Base-by-base conservation (phyloP, 2,888 invertebrate species). In the Leucophenga maculata region DNA sequence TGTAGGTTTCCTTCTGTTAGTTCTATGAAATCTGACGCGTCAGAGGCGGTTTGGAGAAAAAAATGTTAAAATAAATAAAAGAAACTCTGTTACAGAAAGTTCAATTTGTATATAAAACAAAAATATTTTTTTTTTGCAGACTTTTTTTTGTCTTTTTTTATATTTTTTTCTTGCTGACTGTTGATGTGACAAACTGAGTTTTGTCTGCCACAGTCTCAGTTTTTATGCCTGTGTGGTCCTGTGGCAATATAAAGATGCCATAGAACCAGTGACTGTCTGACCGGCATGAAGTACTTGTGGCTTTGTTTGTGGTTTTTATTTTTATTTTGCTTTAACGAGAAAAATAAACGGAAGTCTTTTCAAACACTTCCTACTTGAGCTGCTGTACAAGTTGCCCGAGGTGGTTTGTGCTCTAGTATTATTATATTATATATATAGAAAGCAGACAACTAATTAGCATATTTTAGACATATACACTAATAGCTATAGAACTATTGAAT, bases 21-120 rank as follows among this genome's bases (percentile, higher is more conserved):
- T 81, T 78, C 75, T 68, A 71, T 72, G 76, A 81, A 82, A 76
- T 76, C 70, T 72, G 76, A 77, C 75, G 73, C 77, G 76, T 75
- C 72, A 71, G 73, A 64, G 77, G 74, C 74, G 65, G 67, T 75
- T 72, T 74, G 62, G 69, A 70, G 71, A 46, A 18, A 66, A 66
- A 32, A 59, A 26, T 11, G 18, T 26, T 26, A 31, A 32, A 26
- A 50, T 31, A 52, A 65, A 65, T 14, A 65, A 54, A 26, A 60
- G 3, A 69, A 69, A 74, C 75, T 69, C 75, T 69, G 75, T 75
- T 70, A 70, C 62, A 72, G 60, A 68, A 72, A 73, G 78, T 80
- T 81, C 72, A 77, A 79, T 77, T 81, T 77, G 72, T 71, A 70
- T 73, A 72, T 26, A 26, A 26, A 26, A 26, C 4, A 73, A 6